These are phyloP conservation scores for Eutrigla gurnardus DNA, from an alignment of 2,797 vertebrate species.

Conservation along the genomic window DNA sequence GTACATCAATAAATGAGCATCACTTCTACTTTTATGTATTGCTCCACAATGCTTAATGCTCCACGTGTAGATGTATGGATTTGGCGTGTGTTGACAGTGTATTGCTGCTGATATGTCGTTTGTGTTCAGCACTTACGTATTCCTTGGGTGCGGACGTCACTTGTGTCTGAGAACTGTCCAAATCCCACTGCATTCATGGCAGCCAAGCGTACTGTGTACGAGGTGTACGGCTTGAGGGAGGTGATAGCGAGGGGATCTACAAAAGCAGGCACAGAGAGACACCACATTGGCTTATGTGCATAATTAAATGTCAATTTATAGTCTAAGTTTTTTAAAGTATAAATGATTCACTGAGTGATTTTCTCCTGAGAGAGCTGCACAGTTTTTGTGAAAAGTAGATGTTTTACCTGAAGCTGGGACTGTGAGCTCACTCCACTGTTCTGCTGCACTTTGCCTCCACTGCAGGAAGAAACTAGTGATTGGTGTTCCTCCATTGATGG, in stretches of 20 bases:
- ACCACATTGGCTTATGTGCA: not conserved
- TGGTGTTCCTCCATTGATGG: slow-evolving; percentile 74
- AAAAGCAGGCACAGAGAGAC: slow-evolving; percentile 2
- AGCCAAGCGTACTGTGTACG: slow-evolving; percentile 78
- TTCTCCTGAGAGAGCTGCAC: not conserved
- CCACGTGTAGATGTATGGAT: not conserved
- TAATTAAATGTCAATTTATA: not conserved
- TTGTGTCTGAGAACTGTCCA: slow-evolving; percentile 73
- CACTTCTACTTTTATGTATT: not conserved
- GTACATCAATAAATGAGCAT: not conserved
- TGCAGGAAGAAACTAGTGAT: slow-evolving; percentile 78
- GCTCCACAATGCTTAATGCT: not conserved
- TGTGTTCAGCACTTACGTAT: slow-evolving; percentile 71
- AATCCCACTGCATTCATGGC: slow-evolving; percentile 73
- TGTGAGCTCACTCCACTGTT: slow-evolving; percentile 66
- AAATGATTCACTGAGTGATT: not conserved
- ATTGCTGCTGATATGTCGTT: not conserved
- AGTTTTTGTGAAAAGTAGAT: not conserved
- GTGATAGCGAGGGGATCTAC: slow-evolving; percentile 66
- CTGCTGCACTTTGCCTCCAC: slow-evolving; percentile 67
- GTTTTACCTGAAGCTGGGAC: slow-evolving; percentile 70
- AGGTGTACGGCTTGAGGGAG: slow-evolving; percentile 74
- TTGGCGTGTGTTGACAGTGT: not conserved
- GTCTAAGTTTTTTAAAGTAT: not conserved
- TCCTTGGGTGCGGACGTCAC: slow-evolving; percentile 68